Percentiles rank a stretch among this genome's conserved stretches.
phyloP scores from a whole-genome alignment of 1,140 invertebrate species.

The Metopolophium dirhodum region DNA sequence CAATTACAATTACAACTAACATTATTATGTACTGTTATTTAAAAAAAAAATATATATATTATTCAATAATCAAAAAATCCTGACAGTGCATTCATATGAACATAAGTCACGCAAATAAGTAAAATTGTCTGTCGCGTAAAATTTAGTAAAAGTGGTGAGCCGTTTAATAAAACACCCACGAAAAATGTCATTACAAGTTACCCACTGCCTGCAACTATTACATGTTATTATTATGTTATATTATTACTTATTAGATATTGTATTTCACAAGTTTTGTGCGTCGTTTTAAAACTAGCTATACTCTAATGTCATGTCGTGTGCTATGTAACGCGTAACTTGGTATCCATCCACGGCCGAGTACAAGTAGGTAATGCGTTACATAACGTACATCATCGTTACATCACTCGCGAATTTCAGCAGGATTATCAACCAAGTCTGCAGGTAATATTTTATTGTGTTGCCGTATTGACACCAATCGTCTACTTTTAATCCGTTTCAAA shows the following conservation, averaged over 20 bases:
- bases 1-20: too few species aligned
- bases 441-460: not conserved
- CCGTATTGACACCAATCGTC: not conserved
- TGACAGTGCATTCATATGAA: too few species aligned
- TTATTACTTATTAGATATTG: not conserved
- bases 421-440: not conserved
- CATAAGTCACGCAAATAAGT: too few species aligned
- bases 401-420: not conserved
- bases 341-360: too few species aligned
- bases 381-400: not conserved
- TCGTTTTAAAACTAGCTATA: not conserved
- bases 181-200: not conserved
- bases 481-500: not conserved
- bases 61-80: too few species aligned
- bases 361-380: too few species aligned
- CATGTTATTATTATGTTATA: not conserved
- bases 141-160: too few species aligned
- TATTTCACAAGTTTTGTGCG: not conserved
- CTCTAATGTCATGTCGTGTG: not conserved
- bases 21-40: too few species aligned
- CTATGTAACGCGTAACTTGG: not conserved
- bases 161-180: not conserved
- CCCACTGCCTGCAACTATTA: not conserved
- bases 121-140: too few species aligned
- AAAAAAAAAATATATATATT: too few species aligned